Percentiles rank a stretch among this genome's conserved stretches.
These are phyloP conservation scores for Saccopteryx bilineata DNA, from an alignment of 2,113 vertebrate species.

Conservation along the genomic window DNA sequence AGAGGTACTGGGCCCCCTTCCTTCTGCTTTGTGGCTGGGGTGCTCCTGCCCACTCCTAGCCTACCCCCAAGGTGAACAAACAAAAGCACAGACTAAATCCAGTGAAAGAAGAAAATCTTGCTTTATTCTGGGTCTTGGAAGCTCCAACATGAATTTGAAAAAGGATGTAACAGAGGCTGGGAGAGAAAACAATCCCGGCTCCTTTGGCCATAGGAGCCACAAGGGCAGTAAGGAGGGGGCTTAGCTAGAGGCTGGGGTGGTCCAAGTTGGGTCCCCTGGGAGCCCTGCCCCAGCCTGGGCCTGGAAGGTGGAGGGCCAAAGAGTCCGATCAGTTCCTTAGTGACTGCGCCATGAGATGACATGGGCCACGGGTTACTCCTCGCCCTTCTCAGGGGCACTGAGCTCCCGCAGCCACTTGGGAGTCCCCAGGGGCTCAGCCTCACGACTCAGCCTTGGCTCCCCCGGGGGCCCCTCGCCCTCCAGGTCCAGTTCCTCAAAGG, in stretches of 20 bases:
- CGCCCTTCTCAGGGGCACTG: constrained; percentile 84
- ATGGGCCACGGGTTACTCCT: constrained; percentile 79
- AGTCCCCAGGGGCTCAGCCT: constrained; percentile 77
- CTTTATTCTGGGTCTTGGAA: constrained; percentile 87
- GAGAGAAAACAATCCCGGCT: constrained; percentile 42
- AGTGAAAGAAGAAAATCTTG: constrained; percentile 83
- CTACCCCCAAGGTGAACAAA: neutral
- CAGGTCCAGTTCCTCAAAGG: constrained; percentile 97
- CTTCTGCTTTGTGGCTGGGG: neutral
- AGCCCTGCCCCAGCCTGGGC: neutral
- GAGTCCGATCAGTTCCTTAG: constrained; percentile 78
- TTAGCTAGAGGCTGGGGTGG: neutral
- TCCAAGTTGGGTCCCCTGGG: neutral
- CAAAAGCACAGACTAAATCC: constrained; percentile 55
- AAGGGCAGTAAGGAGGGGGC: constrained; percentile 46
- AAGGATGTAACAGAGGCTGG: constrained; percentile 63
- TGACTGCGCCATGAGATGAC: neutral
- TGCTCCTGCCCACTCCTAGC: neutral
- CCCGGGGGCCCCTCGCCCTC: constrained; percentile 87
- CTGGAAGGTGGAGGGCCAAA: constrained; percentile 37
- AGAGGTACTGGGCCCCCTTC: neutral
- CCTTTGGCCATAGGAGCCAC: neutral
- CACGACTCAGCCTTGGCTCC: neutral
- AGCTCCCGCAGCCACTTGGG: constrained; percentile 86
- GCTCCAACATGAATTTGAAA: constrained; percentile 64